Conservation (phyloP, 1,140 invertebrate genomes). For the Leptopilina boulardi region DNA sequence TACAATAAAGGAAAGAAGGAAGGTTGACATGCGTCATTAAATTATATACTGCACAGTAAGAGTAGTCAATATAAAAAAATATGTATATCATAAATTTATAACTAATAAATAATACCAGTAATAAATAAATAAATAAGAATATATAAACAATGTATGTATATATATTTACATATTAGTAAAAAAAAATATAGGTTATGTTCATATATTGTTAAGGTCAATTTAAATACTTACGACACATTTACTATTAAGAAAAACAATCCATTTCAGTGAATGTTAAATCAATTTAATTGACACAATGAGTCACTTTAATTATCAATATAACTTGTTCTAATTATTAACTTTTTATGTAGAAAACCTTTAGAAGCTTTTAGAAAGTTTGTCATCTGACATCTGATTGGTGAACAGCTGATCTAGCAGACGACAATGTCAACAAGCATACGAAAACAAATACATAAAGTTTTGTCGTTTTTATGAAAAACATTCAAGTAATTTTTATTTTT, state of each 20-base stretch:
- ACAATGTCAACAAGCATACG: not conserved
- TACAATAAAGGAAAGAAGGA: no score
- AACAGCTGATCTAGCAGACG: constrained; percentile 8
- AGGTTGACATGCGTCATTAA: no score
- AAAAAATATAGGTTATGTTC: constrained; percentile 41
- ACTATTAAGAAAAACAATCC: not conserved
- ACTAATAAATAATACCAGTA: no score
- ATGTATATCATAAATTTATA: not conserved
- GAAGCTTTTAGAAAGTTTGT: no score
- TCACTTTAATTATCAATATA: not conserved
- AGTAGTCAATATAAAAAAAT: no score
- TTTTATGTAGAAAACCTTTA: not conserved
- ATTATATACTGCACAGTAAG: no score
- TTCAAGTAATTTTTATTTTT: constrained; percentile 27
- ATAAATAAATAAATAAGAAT: no score
- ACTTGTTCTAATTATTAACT: not conserved
- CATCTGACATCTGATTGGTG: not conserved
- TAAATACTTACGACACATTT: not conserved
- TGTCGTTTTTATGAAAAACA: not conserved
- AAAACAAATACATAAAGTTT: not conserved
- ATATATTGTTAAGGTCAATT: not conserved
- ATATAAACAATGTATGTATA: not conserved
- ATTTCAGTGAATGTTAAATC: not conserved
- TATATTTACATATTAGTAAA: constrained; percentile 34
- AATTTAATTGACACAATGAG: not conserved